Evolutionary conservation across 2,113 vertebrate species (phyloP).

Genomic region (Dermatemys mawii): DNA sequence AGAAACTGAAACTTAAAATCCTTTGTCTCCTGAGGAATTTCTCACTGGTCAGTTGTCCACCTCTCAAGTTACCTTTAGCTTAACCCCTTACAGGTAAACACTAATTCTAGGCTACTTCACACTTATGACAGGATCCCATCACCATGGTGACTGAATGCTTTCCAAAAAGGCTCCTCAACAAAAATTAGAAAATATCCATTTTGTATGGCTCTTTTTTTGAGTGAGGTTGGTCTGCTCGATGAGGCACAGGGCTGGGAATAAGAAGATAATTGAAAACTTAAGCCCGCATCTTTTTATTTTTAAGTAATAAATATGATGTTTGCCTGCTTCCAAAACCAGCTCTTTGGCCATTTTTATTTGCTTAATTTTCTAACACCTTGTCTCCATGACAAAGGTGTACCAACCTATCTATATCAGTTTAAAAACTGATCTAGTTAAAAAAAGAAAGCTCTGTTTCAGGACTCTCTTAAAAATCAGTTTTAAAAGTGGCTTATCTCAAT

Average conservation of each 20-base stretch:
- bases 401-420: background rate
- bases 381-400: background rate
- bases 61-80: no score
- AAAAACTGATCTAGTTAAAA: background rate
- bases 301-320: background rate
- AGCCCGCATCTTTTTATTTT: background rate
- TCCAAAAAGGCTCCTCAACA: background rate
- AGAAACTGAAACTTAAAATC: no score
- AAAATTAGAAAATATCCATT: background rate
- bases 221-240: background rate
- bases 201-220: background rate
- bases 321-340: background rate
- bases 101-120: no score
- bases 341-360: background rate
- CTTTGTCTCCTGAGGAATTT: no score
- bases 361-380: background rate
- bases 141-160: background rate
- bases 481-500: background rate
- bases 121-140: no score
- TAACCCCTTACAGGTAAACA: no score
- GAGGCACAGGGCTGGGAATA: background rate
- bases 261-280: background rate
- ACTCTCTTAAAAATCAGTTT: background rate
- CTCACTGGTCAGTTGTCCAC: no score
- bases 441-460: background rate